Base-by-base conservation (phyloP, 2,888 invertebrate species). In the Oxytorus armatus region DNA sequence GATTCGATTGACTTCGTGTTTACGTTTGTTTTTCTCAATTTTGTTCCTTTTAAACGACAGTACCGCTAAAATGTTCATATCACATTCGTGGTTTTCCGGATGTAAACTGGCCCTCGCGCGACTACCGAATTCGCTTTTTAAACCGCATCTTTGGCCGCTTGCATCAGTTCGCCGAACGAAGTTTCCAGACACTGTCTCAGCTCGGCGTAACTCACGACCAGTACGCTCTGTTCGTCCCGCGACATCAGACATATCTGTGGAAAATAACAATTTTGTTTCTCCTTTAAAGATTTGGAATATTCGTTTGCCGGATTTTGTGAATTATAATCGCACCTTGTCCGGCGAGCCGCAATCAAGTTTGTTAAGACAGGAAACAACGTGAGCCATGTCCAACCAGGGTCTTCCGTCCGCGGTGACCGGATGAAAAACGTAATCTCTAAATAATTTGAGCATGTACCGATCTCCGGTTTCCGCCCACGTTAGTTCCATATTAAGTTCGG, bases 381-480 rank as follows among this genome's bases (percentile, higher is more conserved):
- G 99, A 68, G 98, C 97, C 94, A 98, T 96, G 93, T 99, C 99
- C 80, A 99, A 92, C 98, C 98, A 99, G 0, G 99, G 98, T 83
- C 96, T 94, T 5, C 98, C 98, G 88, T 98, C 98, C 81, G 96
- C 96, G 14, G 96, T 95, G 82, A 98, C 97, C 92, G 98, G 97
- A 93, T 99, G 99, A 93, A 99, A 99, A 88, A 99, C 94, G 92
- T 98, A 98, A 93, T 99, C 99, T 81, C 99, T 95, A 94, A 99
- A 99, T 90, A 99, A 93, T 93, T 99, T 99, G 92, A 99, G 93
- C 96, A 99, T 97, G 93, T 99, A 99, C 69, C 99, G 95, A 93
- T 99, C 98, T 18, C 99, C 99, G 21, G 99, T 99, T 93, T 99
- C 99, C 39, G 98, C 96, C 99, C 99, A 99, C 11, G 97, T 95